Evolutionary conservation across 2,113 vertebrate species (phyloP), one percentile per base, ranked within the genome.

Genomic region (Gobio gobio): DNA sequence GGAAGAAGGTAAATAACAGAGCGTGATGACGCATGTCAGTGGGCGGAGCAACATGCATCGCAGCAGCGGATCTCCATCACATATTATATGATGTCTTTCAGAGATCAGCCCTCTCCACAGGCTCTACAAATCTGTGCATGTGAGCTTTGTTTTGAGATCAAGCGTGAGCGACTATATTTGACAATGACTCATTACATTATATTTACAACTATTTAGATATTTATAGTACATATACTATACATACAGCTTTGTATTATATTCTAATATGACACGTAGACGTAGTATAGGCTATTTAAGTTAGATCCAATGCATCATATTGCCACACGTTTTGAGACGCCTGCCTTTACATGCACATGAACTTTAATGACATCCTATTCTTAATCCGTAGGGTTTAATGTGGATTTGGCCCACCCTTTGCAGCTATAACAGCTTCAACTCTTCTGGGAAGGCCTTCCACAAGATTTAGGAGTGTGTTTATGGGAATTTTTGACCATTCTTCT

Each of bases 1-100:
- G 10, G 45, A 10, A 66, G 59, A 81, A 81, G 78, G 78, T 81
- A 81, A 81, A 81, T 66, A 81, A 66, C 43, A 22, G 9, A 51
- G 43, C 77, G 40, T 79, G 36, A 16, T 49, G 59, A 66, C 78
- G 58, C 58, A 47, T 5, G 0, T 33, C 5, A 13, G 45, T 64
- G 59, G 78, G 61, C 78, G 78, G 59, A 18, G 43, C 24, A 22
- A 66, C 76, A 20, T 40, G n/a, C 2, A 4, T 78, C 33, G 8
- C 33, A 22, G 18, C 59, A 22, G 16, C 61, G 5, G 47, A 81
- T 81, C 78, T 0, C 59, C 43, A 49, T 33, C 40, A 20, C 14
- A 13, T 51, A 1, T 18, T 14, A 3, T 2, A 45, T 18, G 78
- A 80, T 43, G 59, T 49, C n/a, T 10, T 8, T 59, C 10, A 40